Base-by-base conservation (phyloP, 37 sponge, comb jelly and placozoan genomes). In the Corticium candelabrum region DNA sequence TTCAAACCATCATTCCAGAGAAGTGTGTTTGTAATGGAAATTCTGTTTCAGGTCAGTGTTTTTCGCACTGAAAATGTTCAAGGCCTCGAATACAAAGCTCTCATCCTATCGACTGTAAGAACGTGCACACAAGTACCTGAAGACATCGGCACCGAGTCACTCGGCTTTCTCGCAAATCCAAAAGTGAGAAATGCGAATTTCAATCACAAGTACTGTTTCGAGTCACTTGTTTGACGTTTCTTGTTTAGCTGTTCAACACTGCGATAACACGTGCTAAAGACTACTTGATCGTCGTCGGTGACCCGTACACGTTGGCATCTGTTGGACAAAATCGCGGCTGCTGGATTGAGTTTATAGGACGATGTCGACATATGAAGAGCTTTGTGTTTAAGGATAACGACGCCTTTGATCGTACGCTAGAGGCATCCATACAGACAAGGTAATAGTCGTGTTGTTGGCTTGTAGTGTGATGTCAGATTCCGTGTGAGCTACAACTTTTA, bases 191-290 rank as follows among this genome's bases (percentile, higher is more conserved):
- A 4, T 70, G 36, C 5, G 73, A 4, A 29, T 4, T 70, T 4
- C 21, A 30, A 70, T 15, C 7, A 4, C 29, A 34, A 70, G 31
- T 70, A 4, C 21, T 21, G 5, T 5, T 5, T 5, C 56, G 11
- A 11, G 11, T 11, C 11, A 43, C 56, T 70, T 70, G 21, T 70
- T 29, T 70, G 5, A 4, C 21, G 33, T 35, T 29, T 70, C 21
- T 35, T 15, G 33, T 40, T 5, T 81, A 94, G 95, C 40, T 94
- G 67, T 94, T 94, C 84, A 90, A 90, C 84, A 94, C 91, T 35
- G 95, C 95, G 30, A 82, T 94, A 41, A 94, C 91, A 1, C 73
- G 95, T 41, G 91, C 95, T 41, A 78, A 76, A 37, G 80, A 94
- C 67, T 90, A 87, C 87, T 67, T 94, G 81, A 39, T 88, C 0